phyloP scores from a whole-genome alignment of 2,113 vertebrate genomes.

The Lethenteron reissneri region DNA sequence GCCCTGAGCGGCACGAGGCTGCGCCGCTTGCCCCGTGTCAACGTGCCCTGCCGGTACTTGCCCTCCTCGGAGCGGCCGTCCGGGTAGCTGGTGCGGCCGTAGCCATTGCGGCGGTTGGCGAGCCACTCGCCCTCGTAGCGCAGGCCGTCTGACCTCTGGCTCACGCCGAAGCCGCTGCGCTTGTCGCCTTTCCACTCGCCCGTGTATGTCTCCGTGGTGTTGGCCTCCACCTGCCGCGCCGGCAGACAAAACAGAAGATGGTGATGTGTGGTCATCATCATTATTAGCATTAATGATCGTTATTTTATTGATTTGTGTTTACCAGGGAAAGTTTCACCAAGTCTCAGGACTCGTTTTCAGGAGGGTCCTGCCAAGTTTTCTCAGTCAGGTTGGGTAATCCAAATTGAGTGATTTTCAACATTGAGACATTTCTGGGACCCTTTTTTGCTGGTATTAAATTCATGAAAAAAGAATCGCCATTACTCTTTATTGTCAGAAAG shows the following conservation, averaged over 20 bases:
- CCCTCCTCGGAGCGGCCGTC: slow-evolving; percentile 93
- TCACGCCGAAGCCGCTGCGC: slow-evolving; percentile 61
- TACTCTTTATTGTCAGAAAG: no score
- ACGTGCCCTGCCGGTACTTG: slow-evolving; percentile 84
- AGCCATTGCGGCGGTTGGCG: slow-evolving; percentile 71
- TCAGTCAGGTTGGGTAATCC: no score
- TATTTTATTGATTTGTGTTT: no score
- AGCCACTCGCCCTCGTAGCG: slow-evolving; percentile 80
- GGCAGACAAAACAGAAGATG: neutral
- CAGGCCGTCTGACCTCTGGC: slow-evolving; percentile 71
- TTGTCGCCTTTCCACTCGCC: slow-evolving; percentile 91
- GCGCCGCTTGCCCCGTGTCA: slow-evolving; percentile 86
- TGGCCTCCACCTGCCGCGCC: slow-evolving; percentile 42
- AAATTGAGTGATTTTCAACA: no score
- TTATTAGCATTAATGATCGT: no score
- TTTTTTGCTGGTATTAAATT: no score
- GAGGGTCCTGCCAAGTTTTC: no score
- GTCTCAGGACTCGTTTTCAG: no score
- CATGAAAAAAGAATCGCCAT: no score
- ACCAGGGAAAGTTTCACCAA: no score
- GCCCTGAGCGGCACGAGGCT: slow-evolving; percentile 84
- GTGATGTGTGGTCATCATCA: no score
- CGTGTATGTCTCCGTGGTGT: slow-evolving; percentile 71
- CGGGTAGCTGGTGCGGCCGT: slow-evolving; percentile 83
- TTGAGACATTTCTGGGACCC: no score